Conservation (phyloP, 1,140 invertebrate genomes). For the Zaprionus africanus region DNA sequence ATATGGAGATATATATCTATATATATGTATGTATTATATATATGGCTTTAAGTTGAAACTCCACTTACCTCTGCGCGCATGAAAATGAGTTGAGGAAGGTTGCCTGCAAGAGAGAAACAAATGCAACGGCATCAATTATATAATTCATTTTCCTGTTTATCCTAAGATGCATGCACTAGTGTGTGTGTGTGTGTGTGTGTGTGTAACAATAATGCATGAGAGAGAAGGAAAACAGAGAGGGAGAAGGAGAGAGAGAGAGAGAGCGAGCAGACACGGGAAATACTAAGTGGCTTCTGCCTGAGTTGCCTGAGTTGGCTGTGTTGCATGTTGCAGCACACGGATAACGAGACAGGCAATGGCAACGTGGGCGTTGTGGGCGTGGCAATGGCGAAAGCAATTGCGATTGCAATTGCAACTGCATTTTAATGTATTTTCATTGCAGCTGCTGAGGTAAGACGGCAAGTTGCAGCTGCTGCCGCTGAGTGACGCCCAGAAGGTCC, state of each 20-base stretch:
- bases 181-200: background rate
- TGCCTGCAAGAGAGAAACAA: conserved; percentile 9
- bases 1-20: background rate
- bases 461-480: background rate
- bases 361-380: conserved; percentile 15
- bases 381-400: conserved; percentile 31
- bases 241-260: background rate
- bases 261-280: conserved; percentile 2
- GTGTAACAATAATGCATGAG: conserved; percentile 18
- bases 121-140: conserved; percentile 45
- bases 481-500: conserved; percentile 19
- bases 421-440: conserved; percentile 72
- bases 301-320: conserved; percentile 46
- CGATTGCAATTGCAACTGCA: conserved; percentile 64
- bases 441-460: conserved; percentile 6
- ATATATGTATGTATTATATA: background rate
- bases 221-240: background rate
- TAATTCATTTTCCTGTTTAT: conserved; percentile 40
- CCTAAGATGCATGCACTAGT: conserved; percentile 26
- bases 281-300: conserved; percentile 57
- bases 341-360: conserved; percentile 62
- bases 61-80: conserved; percentile 21
- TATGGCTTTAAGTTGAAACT: background rate
- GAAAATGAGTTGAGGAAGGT: background rate
- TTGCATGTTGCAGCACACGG: conserved; percentile 60